phyloP scores from a whole-genome alignment of 2,797 vertebrate species.

The Hemitrygon akajei region DNA sequence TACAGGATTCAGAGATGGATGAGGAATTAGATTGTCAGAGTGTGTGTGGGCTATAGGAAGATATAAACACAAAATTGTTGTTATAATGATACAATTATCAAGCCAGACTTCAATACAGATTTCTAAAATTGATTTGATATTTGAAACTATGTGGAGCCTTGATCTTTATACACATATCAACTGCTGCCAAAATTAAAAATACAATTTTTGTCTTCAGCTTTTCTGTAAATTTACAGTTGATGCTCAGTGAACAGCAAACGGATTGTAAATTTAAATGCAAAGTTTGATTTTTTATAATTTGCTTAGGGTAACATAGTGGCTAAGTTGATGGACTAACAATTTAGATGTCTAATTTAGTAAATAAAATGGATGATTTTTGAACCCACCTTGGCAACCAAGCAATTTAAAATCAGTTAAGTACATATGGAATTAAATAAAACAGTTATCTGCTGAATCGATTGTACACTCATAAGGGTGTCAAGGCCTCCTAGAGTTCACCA shows the following conservation, averaged over 20 bases:
- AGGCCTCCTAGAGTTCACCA: too few species aligned
- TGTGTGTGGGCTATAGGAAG: slow-evolving; percentile 12
- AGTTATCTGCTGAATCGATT: too few species aligned
- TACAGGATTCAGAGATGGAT: not conserved
- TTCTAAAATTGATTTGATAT: not conserved
- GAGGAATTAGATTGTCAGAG: not conserved
- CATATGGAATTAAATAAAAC: too few species aligned
- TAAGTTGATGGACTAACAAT: too few species aligned
- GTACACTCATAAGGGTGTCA: too few species aligned
- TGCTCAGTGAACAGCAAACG: not conserved
- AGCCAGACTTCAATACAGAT: not conserved
- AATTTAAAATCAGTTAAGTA: too few species aligned
- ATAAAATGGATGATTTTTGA: too few species aligned
- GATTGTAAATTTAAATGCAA: slow-evolving; percentile 9
- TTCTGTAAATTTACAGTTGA: not conserved
- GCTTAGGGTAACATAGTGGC: too few species aligned
- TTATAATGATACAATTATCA: slow-evolving; percentile 3
- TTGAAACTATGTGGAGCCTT: not conserved
- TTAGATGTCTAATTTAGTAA: too few species aligned
- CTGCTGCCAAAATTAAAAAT: slow-evolving; percentile 7
- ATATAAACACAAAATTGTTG: slow-evolving; percentile 20
- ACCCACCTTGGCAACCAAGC: too few species aligned
- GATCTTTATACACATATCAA: not conserved
- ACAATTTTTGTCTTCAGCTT: not conserved
- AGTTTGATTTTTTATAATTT: not conserved